Percentiles rank a stretch among this genome's conserved stretches.
Conservation (phyloP, 2,888 invertebrate genomes). For the Lottia scabra region DNA sequence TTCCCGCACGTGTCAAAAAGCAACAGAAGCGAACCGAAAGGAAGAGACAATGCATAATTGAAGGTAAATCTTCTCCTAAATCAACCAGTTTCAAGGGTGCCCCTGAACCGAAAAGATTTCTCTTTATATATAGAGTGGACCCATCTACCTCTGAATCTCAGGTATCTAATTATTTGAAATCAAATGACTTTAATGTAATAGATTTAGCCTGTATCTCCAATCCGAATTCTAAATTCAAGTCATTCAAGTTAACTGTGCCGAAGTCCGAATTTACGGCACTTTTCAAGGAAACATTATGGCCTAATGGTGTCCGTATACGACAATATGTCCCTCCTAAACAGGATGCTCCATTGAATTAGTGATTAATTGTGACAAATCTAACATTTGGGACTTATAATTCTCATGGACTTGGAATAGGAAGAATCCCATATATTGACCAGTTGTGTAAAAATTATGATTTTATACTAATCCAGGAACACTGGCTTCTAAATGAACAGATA, state of each 20-base stretch:
- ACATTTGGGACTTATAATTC: neutral
- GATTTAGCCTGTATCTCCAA: too few relatives aligned
- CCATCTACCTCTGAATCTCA: too few relatives aligned
- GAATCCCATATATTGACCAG: neutral
- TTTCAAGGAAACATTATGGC: too few relatives aligned
- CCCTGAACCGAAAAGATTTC: neutral
- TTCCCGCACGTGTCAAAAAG: too few relatives aligned
- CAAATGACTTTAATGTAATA: too few relatives aligned
- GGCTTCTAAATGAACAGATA: neutral
- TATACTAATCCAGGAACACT: neutral
- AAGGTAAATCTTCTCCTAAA: neutral
- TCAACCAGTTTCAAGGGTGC: neutral
- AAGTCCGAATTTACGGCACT: too few relatives aligned
- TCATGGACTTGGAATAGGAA: neutral
- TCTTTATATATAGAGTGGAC: neutral
- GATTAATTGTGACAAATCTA: neutral
- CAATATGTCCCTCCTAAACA: neutral
- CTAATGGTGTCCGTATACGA: too few relatives aligned
- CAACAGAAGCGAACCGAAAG: too few relatives aligned
- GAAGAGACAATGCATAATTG: too few relatives aligned
- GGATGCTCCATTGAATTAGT: neutral
- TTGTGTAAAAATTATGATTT: neutral
- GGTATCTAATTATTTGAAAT: too few relatives aligned
- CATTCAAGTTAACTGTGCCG: too few relatives aligned
- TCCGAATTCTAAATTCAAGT: too few relatives aligned